Base-by-base conservation (phyloP, 2,113 vertebrate species). In the Rhea americana region DNA sequence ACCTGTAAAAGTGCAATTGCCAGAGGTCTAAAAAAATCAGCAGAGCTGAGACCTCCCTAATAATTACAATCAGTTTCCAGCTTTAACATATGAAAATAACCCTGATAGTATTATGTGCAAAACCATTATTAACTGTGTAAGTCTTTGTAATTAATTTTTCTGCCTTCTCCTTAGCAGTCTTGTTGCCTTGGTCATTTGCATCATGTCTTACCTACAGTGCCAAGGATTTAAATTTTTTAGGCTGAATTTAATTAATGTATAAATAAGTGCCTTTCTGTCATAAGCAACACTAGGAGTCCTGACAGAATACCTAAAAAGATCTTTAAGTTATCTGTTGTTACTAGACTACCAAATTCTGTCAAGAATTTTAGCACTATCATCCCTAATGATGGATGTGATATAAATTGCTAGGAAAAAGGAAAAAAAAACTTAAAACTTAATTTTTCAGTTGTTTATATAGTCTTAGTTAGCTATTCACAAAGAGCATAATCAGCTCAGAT, bases 61-160 rank as follows among this genome's bases (percentile, higher is more conserved):
- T 96, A 95, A 85, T 93, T 62, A 96, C 65, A 87, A 68, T 94
- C 82, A 92, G 53, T 87, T 96, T 95, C 88, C 71, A 92, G 83
- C 80, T 96, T 96, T 66, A 88, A 82, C 74, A 96, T 96, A 91
- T 30, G 70, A 78, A 93, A 96, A 95, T 95, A 94, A 88, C 92
- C 66, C 77, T 0, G 17, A 62, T 92, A 85, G 66, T 89, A 94
- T 86, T 93, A 71, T 41, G 68, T 96, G 77, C 73, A 96, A 94
- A 95, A 62, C 89, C 67, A 73, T 93, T 96, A 95, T 94, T 97
- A 97, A 96, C 82, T 88, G 62, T 0, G 0, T 77, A 97, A 94
- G 73, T 77, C 59, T 93, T 96, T 95, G 79, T 95, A 96, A 97
- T 97, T 97, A 96, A 94, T 96, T 97, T 56, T 97, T 95, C 39